A percentile compares a stretch with the other conserved stretches of the same genome.
These are phyloP conservation scores for Cryptophagus acutangulus DNA, from an alignment of 2,888 invertebrate genomes.

Conservation along the genomic window DNA sequence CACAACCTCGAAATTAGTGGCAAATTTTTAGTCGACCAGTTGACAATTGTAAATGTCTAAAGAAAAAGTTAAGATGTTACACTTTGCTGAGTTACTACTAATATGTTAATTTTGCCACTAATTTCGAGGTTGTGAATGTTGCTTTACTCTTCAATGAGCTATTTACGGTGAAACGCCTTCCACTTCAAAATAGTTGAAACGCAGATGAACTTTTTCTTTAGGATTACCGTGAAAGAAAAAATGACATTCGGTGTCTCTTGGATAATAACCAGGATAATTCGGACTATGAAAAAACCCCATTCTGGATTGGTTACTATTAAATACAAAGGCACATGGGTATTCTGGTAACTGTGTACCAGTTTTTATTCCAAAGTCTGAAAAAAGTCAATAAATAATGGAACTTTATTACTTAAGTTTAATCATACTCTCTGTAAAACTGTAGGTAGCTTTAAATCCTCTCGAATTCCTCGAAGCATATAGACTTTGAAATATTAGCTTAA, in stretches of 20 bases:
- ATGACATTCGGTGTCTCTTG: conserved; percentile 84
- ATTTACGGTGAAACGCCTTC: conserved; percentile 93
- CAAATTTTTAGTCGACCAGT: too few relatives aligned
- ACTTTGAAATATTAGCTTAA: conserved; percentile 82
- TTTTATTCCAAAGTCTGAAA: conserved; percentile 82
- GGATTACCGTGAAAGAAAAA: conserved; percentile 81
- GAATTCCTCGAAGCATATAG: conserved; percentile 71
- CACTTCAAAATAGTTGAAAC: conserved; percentile 88
- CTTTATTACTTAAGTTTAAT: conserved; percentile 26
- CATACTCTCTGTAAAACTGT: conserved; percentile 87
- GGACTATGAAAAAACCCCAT: conserved; percentile 83
- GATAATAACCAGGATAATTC: conserved; percentile 87
- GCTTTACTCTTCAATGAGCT: conserved; percentile 13
- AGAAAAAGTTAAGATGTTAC: too few relatives aligned
- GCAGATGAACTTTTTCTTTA: conserved; percentile 74
- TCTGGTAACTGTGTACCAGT: conserved; percentile 72
- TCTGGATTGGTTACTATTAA: conserved; percentile 73
- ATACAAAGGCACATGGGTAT: conserved; percentile 82
- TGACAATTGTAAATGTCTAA: too few relatives aligned
- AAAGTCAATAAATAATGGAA: conserved; percentile 17
- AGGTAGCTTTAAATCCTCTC: conserved; percentile 83
- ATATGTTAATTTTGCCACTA: too few relatives aligned
- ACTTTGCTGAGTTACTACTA: too few relatives aligned
- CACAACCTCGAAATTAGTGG: too few relatives aligned
- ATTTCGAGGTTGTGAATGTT: too few relatives aligned